Base-by-base conservation (phyloP, 2,113 vertebrate species). In the Otus sunia region DNA sequence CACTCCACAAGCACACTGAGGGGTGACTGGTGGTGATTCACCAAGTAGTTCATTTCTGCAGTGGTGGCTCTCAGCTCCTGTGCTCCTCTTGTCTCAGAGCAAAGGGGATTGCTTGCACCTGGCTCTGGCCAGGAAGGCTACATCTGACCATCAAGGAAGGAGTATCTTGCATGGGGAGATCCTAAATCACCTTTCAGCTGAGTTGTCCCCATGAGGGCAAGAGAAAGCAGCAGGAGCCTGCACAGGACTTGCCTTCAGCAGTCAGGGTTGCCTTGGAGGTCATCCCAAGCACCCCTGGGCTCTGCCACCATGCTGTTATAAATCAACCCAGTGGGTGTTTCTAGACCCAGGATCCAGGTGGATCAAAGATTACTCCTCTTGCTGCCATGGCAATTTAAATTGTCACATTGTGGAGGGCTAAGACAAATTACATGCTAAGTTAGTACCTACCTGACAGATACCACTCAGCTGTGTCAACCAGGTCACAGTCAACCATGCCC, bases 11-110 rank as follows among this genome's bases (percentile, higher is more conserved):
- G 34, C 5, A 1, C 29, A 17, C 2, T 45, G 60, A 63, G 50
- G 73, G 18, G 20, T 1, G 0, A 2, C 36, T 9, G 7, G 30
- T 1, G 0, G 29, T 26, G 27, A 47, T 66, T 67, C 26, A 30
- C 15, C 17, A 8, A 12, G 20, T 5, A 12, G 20, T 62, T 15
- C 32, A 32, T 55, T 74, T 88, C 64, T 86, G 22, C 23, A 36
- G 15, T 20, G 17, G 18, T 18, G 29, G n/a, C 29, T 74, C 37
- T 88, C 52, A 59, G 52, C 29, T 78, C 27, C 37, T 59, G 34
- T 37, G n/a, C n/a, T 78, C n/a, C 37, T 34, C 32, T 84, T 3
- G 0, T 79, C 21, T 34, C 72, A 55, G 23, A 91, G 34, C 20
- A 66, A 90, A 72, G 7, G 8, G 3, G 21, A 43, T 21, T 76